Evolutionary conservation across 2,888 invertebrate species (phyloP).

Genomic region (Athalia circularis): DNA sequence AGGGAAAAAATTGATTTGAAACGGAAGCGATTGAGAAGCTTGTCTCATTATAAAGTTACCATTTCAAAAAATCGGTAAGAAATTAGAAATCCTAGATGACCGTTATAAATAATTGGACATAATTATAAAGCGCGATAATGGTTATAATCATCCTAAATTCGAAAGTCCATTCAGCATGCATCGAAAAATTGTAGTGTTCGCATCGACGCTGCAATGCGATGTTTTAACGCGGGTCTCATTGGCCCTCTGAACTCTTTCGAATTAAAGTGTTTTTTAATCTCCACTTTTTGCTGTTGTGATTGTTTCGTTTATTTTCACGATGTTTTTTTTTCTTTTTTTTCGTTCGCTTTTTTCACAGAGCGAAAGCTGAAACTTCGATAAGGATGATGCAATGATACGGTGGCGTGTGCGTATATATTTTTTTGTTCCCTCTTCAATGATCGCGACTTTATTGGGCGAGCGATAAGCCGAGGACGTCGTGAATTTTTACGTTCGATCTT

Average conservation of each 20-base stretch:
- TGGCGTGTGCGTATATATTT: conserved; percentile 1
- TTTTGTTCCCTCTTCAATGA: neutral
- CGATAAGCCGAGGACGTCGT: neutral
- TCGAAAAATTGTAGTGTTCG: too few relatives aligned
- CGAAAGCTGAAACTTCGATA: conserved; percentile 1
- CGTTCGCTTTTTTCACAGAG: neutral
- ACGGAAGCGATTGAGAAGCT: too few relatives aligned
- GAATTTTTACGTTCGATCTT: neutral
- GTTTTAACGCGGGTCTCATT: neutral
- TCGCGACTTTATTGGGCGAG: neutral
- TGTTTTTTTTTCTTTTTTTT: neutral
- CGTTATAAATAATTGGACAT: too few relatives aligned
- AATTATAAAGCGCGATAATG: too few relatives aligned
- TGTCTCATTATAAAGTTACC: too few relatives aligned
- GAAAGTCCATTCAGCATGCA: too few relatives aligned
- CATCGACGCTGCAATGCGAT: too few relatives aligned
- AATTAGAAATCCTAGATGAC: too few relatives aligned
- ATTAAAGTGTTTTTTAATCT: neutral
- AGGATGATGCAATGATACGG: conserved; percentile 11
- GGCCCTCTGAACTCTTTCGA: conserved; percentile 1
- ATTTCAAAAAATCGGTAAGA: too few relatives aligned
- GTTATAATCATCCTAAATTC: too few relatives aligned
- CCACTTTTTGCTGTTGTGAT: neutral
- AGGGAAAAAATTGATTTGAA: too few relatives aligned
- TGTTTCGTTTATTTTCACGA: neutral